phyloP scores from a whole-genome alignment of 2,113 vertebrate species.

The Tor tambroides region DNA sequence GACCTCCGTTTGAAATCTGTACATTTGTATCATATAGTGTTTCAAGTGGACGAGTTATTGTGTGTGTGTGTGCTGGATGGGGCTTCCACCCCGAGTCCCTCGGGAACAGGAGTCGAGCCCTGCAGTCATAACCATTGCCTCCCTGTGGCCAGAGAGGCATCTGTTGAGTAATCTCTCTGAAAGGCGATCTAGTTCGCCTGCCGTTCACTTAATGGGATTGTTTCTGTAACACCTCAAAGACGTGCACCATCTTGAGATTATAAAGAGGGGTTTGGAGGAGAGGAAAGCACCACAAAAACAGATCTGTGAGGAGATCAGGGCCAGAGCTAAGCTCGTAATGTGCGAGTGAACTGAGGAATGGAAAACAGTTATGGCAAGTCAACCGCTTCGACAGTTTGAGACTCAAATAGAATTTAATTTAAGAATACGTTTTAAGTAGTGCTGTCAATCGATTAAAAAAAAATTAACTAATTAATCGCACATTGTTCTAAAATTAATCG shows the following conservation, averaged over 20 bases:
- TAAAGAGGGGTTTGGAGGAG: slow-evolving; percentile 50
- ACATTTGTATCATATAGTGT: slow-evolving; percentile 46
- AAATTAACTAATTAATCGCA: no score
- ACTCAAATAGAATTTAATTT: not conserved
- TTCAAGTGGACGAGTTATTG: slow-evolving; percentile 36
- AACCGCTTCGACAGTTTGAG: not conserved
- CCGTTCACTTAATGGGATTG: slow-evolving; percentile 68
- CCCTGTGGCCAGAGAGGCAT: slow-evolving; percentile 63
- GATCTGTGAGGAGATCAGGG: slow-evolving; percentile 3
- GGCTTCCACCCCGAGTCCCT: slow-evolving; percentile 49
- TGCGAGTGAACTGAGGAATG: slow-evolving; percentile 7
- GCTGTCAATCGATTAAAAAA: no score
- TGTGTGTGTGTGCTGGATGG: slow-evolving; percentile 1
- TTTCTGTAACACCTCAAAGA: slow-evolving; percentile 68
- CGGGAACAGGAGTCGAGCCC: slow-evolving; percentile 55
- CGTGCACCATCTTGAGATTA: slow-evolving; percentile 62
- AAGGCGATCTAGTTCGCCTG: slow-evolving; percentile 63
- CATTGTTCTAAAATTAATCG: no score
- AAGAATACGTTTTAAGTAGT: no score
- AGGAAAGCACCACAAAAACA: not conserved
- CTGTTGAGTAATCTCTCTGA: slow-evolving; percentile 75
- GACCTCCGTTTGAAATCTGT: not conserved
- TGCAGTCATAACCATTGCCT: slow-evolving; percentile 63
- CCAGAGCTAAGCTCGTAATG: slow-evolving; percentile 20
- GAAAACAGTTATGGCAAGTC: slow-evolving; percentile 3